These are phyloP conservation scores for Pteronura brasiliensis DNA, from an alignment of 2,113 vertebrate genomes.

Conservation along the genomic window DNA sequence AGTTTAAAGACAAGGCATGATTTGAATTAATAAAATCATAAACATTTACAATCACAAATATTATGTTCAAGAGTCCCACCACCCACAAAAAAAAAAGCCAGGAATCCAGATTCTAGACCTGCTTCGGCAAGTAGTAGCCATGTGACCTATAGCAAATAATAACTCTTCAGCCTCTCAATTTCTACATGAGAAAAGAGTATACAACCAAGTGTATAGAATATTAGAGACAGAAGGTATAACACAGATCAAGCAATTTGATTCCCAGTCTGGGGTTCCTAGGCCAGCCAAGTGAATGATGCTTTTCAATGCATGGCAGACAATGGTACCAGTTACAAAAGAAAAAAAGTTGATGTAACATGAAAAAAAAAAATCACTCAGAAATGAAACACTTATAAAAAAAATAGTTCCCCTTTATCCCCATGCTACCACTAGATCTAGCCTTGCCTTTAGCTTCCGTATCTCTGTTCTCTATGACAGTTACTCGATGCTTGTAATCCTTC, in stretches of 20 bases:
- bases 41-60: neutral
- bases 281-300: neutral
- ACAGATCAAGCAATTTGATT: neutral
- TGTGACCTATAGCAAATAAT: neutral
- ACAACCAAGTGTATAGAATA: neutral
- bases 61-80: neutral
- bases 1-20: neutral
- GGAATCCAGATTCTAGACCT: neutral
- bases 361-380: neutral
- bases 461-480: neutral
- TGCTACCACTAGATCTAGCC: neutral
- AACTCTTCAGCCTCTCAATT: neutral
- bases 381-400: neutral
- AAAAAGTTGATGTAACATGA: neutral
- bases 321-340: neutral
- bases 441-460: neutral
- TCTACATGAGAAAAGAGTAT: neutral
- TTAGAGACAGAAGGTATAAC: neutral
- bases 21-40: neutral
- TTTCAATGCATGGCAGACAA: too few relatives aligned
- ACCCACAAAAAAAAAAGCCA: neutral
- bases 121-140: neutral
- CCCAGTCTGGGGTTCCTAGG: neutral
- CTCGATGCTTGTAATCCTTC: neutral
- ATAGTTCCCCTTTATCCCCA: accelerated